Evolutionary conservation across 2,797 vertebrate species (phyloP), one percentile per base, ranked within the genome.

Genomic region (Dicrostonyx torquatus): DNA sequence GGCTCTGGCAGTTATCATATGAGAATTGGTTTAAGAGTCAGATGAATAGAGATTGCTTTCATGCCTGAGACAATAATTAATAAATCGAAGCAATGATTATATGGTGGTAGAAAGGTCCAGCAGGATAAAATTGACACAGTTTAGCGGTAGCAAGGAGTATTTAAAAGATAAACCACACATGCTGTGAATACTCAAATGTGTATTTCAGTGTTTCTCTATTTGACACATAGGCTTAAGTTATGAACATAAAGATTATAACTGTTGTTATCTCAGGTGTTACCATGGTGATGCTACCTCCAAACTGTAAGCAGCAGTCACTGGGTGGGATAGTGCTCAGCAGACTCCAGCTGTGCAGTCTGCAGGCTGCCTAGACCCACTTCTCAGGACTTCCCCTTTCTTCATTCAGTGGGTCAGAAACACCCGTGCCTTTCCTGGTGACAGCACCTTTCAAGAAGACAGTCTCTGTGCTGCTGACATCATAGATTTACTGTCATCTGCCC

Each of bases 1-100:
- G 6, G 0, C 37, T 7, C 40, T 87, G 34, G 5, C 17, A 50
- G 60, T 83, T 91, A 55, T 29, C 45, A 45, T 40, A 58, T 2
- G 17, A 66, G 34, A 87, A 79, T 80, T 94, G 31, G 93, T 95
- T 37, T 58, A 92, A 45, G 37, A 85, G 37, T 87, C n/a, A 73
- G 31, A 87, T 55, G 58, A 84, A n/a, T 50, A 86, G 64, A 20
- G 24, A 55, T 20, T 66, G 13, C 12, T 86, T 93, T 58, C 50
- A 22, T 68, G 34, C 48, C 66, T 31, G 60, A 86, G 29, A 43
- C 4, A 29, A 10, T 76, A 72, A 26, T 75, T 78, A 48, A 37
- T 90, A 68, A 77, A 84, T n/a, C 43, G 50, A 24, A 89, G 48
- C 45, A 93, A 20, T 31, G 37, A 64, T 77, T 91, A 6, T 0